A percentile compares a stretch with the other conserved stretches of the same genome.
Conservation (phyloP, 2,113 vertebrate species). For the Atherinomorus stipes region DNA sequence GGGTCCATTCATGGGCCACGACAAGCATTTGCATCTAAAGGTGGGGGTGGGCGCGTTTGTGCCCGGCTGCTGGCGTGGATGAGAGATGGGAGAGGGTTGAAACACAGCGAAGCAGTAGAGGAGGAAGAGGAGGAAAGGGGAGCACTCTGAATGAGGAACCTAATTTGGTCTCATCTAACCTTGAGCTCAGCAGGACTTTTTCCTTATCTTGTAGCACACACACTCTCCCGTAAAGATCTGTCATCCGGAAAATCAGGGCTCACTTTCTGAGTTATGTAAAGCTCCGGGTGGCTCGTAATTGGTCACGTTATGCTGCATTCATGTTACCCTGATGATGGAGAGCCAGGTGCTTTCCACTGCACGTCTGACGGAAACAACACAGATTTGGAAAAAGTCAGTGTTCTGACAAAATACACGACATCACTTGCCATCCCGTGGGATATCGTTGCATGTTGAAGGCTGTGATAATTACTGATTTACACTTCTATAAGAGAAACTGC, state of each 20-base stretch:
- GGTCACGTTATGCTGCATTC: not conserved
- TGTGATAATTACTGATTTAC: no score
- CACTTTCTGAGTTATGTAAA: constrained; percentile 39
- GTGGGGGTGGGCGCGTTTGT: constrained; percentile 42
- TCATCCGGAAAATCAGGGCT: constrained; percentile 51
- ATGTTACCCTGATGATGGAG: constrained; percentile 12
- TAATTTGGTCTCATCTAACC: constrained; percentile 56
- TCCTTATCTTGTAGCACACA: constrained; percentile 46
- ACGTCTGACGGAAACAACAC: not conserved
- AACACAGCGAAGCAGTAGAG: no score
- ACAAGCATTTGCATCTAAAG: constrained; percentile 36
- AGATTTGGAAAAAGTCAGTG: not conserved
- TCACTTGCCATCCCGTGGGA: not conserved
- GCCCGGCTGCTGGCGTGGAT: constrained; percentile 47
- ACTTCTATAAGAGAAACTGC: no score
- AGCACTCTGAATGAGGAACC: constrained; percentile 55
- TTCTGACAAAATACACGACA: not conserved
- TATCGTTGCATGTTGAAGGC: not conserved
- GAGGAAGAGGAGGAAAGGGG: constrained; percentile 35
- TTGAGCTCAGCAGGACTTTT: constrained; percentile 70
- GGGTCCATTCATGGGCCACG: constrained; percentile 19
- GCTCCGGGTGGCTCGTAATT: constrained; percentile 9
- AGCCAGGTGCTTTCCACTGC: not conserved
- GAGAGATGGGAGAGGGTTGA: constrained; percentile 12
- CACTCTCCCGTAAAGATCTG: constrained; percentile 34